A percentile compares a stretch with the other conserved stretches of the same genome.
phyloP scores from a whole-genome alignment of 2,797 vertebrate genomes.

The Ambastaia sidthimunki region DNA sequence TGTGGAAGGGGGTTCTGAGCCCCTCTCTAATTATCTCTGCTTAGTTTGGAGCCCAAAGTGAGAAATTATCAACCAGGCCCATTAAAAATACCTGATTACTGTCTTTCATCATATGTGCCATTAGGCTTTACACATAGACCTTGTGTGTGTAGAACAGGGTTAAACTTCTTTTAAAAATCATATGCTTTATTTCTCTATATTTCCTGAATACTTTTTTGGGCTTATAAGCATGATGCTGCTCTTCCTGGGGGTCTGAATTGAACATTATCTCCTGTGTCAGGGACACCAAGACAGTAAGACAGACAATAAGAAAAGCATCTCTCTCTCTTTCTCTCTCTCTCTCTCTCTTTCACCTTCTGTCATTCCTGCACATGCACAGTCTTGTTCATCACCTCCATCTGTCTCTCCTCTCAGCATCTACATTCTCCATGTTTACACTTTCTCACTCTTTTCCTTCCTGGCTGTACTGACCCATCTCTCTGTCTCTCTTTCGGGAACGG shows the following conservation, averaged over 20 bases:
- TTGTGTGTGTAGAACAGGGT: slow-evolving; percentile 22
- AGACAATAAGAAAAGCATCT: slow-evolving; percentile 36
- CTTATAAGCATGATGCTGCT: not conserved
- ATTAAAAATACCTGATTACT: slow-evolving; percentile 49
- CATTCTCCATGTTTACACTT: slow-evolving; percentile 40
- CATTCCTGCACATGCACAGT: not conserved
- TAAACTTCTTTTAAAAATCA: not conserved
- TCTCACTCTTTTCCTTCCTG: not conserved
- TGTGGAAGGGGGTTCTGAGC: slow-evolving; percentile 37
- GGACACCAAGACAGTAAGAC: slow-evolving; percentile 53
- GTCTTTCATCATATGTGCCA: slow-evolving; percentile 31
- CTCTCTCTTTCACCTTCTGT: not conserved
- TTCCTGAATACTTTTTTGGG: too few species aligned
- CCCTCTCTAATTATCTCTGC: slow-evolving; percentile 50
- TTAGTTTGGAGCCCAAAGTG: slow-evolving; percentile 47
- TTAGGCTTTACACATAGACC: slow-evolving; percentile 2
- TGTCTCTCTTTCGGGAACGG: slow-evolving; percentile 11
- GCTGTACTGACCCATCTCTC: slow-evolving; percentile 16
- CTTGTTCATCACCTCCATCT: slow-evolving; percentile 2
- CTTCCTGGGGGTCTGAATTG: slow-evolving; percentile 46
- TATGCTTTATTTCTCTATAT: too few species aligned
- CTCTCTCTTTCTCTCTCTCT: not conserved
- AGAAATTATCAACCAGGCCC: slow-evolving; percentile 12
- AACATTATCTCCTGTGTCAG: slow-evolving; percentile 56
- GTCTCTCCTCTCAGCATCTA: slow-evolving; percentile 32